A percentile compares a stretch with the other conserved stretches of the same genome.
These are phyloP conservation scores for Sparus aurata DNA, from an alignment of 2,797 vertebrate genomes.

Conservation along the genomic window DNA sequence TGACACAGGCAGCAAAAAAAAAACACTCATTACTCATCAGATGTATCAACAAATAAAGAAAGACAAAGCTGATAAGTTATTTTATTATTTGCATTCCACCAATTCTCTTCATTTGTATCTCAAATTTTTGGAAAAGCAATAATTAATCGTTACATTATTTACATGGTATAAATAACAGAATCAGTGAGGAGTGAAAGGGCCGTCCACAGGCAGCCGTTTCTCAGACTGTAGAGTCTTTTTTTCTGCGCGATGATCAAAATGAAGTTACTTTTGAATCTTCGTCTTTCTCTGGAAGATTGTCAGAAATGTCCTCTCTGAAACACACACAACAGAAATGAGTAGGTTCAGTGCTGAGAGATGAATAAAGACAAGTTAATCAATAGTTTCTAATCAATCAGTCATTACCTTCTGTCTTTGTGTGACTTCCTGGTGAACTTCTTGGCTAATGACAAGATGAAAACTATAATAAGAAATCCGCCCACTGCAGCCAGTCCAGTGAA, in stretches of 20 bases:
- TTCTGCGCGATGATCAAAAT: constrained; percentile 52
- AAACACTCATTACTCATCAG: not conserved
- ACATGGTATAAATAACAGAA: not conserved
- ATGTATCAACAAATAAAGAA: not conserved
- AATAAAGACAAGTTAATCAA: no score
- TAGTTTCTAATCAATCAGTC: not conserved
- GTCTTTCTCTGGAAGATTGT: not conserved
- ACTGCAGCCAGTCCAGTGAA: constrained; percentile 73
- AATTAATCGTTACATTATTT: not conserved
- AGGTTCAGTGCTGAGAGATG: rapidly evolving
- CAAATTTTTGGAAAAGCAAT: no score
- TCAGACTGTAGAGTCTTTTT: not conserved
- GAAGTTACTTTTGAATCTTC: constrained; percentile 39
- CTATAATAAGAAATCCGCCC: constrained; percentile 72
- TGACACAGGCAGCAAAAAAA: not conserved
- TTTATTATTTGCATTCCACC: not conserved
- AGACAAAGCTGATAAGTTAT: not conserved
- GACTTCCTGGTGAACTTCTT: constrained; percentile 36
- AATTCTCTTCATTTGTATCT: not conserved
- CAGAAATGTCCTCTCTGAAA: constrained; percentile 60
- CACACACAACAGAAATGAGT: constrained; percentile 2
- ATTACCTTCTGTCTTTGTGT: constrained; percentile 1
- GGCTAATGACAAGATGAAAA: constrained; percentile 34
- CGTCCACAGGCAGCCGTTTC: not conserved
- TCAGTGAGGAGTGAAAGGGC: not conserved